Percentiles rank a stretch among this genome's conserved stretches.
These are phyloP conservation scores for Parambassis ranga DNA, from an alignment of 2,797 vertebrate genomes.

Conservation along the genomic window DNA sequence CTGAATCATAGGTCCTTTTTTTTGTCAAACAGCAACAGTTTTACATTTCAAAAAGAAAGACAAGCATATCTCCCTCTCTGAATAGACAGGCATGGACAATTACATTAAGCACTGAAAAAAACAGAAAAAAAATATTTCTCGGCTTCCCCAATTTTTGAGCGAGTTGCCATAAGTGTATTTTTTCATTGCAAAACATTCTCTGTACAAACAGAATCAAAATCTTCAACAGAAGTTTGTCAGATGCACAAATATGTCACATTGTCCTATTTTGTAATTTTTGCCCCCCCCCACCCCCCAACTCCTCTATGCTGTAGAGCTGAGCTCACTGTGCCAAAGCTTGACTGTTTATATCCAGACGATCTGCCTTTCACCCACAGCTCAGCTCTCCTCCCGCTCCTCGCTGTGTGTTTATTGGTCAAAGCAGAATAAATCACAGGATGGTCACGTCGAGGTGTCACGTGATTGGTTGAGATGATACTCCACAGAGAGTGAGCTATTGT, in stretches of 20 bases:
- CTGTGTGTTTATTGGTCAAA: slow-evolving; percentile 57
- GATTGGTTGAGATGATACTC: slow-evolving; percentile 71
- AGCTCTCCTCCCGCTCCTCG: slow-evolving; percentile 32
- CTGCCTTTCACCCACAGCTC: slow-evolving; percentile 24
- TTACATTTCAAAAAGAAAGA: slow-evolving; percentile 59
- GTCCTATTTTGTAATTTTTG: slow-evolving; percentile 44
- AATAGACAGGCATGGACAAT: slow-evolving; percentile 71
- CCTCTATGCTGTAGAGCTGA: slow-evolving; percentile 20
- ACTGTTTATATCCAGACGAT: slow-evolving; percentile 29
- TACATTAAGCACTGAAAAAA: slow-evolving; percentile 74
- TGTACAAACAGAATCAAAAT: slow-evolving; percentile 74
- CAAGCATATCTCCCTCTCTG: slow-evolving; percentile 55
- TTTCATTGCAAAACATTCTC: slow-evolving; percentile 75
- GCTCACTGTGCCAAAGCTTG: slow-evolving; percentile 23
- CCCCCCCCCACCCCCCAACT: not conserved
- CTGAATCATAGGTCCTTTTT: slow-evolving; percentile 63
- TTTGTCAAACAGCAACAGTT: slow-evolving; percentile 54
- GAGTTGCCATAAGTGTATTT: slow-evolving; percentile 50
- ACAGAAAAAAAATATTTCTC: slow-evolving; percentile 30
- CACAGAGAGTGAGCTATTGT: slow-evolving; percentile 47
- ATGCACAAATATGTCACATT: slow-evolving; percentile 68
- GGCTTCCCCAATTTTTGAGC: slow-evolving; percentile 48
- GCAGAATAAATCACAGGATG: slow-evolving; percentile 72
- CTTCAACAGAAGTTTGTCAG: slow-evolving; percentile 66
- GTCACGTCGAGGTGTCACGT: slow-evolving; percentile 63